phyloP scores from a whole-genome alignment of 2,797 vertebrate species.

The Periparus ater region DNA sequence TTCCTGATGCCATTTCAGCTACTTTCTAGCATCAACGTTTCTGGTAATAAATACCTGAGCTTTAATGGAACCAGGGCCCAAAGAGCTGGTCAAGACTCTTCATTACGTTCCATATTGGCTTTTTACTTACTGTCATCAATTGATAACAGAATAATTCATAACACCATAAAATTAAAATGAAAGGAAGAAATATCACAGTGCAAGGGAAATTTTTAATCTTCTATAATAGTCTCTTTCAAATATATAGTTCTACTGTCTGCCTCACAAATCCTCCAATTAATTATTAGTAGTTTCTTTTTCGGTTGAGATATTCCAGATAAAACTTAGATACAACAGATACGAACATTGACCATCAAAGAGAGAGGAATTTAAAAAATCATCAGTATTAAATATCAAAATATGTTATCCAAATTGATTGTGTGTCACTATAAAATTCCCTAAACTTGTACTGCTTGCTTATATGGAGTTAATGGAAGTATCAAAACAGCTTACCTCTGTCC shows the following conservation, averaged over 20 bases:
- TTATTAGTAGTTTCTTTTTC: background rate
- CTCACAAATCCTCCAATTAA: background rate
- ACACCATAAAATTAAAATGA: background rate
- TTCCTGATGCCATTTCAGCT: background rate
- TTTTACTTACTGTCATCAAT: background rate
- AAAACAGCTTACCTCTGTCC: conserved; percentile 88
- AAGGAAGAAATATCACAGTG: background rate
- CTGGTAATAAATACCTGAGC: background rate
- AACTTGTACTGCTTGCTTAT: background rate
- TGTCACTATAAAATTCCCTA: background rate
- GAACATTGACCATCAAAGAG: background rate
- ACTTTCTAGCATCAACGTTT: background rate
- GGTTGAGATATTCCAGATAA: background rate
- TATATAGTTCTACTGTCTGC: background rate
- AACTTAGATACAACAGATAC: background rate
- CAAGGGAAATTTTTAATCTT: background rate
- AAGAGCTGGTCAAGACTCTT: background rate
- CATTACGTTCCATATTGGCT: background rate
- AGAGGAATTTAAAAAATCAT: background rate
- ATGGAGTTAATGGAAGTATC: background rate
- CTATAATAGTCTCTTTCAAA: background rate
- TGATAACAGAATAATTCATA: background rate
- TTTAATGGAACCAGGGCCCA: background rate
- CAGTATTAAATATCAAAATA: background rate
- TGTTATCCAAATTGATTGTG: background rate